Evolutionary conservation across 37 sponge, comb jelly and placozoan genomes (phyloP).

Genomic region (Agelas oroides): DNA sequence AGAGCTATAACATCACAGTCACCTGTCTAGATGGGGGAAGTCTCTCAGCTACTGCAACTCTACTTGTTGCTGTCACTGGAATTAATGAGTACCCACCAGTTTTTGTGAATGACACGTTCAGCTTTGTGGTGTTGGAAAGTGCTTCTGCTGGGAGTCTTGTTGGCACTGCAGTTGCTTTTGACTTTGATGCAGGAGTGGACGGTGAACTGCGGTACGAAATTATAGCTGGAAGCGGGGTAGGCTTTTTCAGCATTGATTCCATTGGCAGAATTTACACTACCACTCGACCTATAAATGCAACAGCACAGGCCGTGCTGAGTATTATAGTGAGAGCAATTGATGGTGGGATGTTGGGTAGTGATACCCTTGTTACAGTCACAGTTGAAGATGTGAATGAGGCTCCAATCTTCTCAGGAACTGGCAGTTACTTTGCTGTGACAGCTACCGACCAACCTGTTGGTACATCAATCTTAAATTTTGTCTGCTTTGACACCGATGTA

Average conservation of each 20-base stretch:
- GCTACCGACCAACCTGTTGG: background rate
- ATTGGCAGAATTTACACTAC: background rate
- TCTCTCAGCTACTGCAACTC: slow-evolving; percentile 6
- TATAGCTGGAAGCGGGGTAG: slow-evolving; percentile 9
- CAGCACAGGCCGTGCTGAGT: slow-evolving; percentile 1
- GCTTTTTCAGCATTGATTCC: slow-evolving; percentile 36
- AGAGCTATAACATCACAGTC: slow-evolving; percentile 40
- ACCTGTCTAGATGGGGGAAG: slow-evolving; percentile 51
- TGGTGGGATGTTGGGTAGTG: slow-evolving; percentile 7
- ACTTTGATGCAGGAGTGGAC: slow-evolving; percentile 52
- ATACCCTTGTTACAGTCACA: slow-evolving; percentile 2
- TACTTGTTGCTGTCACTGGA: slow-evolving; percentile 29
- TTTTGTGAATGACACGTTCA: slow-evolving; percentile 18
- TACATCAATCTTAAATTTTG: slow-evolving; percentile 5
- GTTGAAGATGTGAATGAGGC: slow-evolving; percentile 57
- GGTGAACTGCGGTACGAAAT: slow-evolving; percentile 12
- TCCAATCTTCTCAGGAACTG: slow-evolving; percentile 26
- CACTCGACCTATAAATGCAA: slow-evolving; percentile 40
- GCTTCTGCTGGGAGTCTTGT: background rate
- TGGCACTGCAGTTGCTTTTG: slow-evolving; percentile 19
- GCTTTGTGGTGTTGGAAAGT: background rate
- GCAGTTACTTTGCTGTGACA: background rate
- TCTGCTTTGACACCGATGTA: slow-evolving; percentile 60
- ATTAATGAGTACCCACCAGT: slow-evolving; percentile 61
- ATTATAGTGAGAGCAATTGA: slow-evolving; percentile 47